Base-by-base conservation (phyloP, 2,797 vertebrate species). In the Acanthopagrus latus region DNA sequence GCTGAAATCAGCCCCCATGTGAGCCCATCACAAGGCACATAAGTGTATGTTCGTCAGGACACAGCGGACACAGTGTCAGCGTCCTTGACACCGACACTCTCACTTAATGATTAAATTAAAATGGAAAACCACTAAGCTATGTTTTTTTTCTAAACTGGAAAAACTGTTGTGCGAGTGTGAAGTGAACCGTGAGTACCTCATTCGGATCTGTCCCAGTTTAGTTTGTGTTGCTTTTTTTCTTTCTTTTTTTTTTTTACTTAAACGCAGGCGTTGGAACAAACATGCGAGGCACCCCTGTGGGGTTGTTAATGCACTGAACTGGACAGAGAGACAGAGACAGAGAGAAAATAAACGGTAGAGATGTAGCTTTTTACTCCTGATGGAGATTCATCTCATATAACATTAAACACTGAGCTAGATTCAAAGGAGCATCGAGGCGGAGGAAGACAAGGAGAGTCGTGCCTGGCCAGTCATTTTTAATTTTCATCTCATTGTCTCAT, bases 191-290 rank as follows among this genome's bases (percentile, higher is more conserved):
- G 90, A 92, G 92, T 95, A 94, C 94, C 95, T 95, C 95, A 93
- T 93, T 91, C 78, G 58, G 70, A 91, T 91, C 91, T 90, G 91
- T 91, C 90, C 93, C 90, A 90, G 88, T 92, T 94, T 86, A 90
- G 91, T 83, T 87, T 88, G 85, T 92, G 62, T 90, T 87, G 74
- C n/a, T 77, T 38, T 38, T 64, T 78, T 52, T 38, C 29, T 33
- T 80, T 65, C 29, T 33, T 80, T 65, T 77, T 67, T 71, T 78
- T 76, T 79, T 85, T 77, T 88, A 57, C 56, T 92, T 89, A 90
- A 95, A 95, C 91, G 93, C 94, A 93, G 94, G 94, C 92, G 92
- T 95, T 95, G 93, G 88, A 95, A 95, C 89, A 93, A 91, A 94
- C 90, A 92, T 78, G 85, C 82, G 68, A 89, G 80, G 78, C 84